phyloP scores from a whole-genome alignment of 2,113 vertebrate genomes.

The Megaptera novaeangliae region DNA sequence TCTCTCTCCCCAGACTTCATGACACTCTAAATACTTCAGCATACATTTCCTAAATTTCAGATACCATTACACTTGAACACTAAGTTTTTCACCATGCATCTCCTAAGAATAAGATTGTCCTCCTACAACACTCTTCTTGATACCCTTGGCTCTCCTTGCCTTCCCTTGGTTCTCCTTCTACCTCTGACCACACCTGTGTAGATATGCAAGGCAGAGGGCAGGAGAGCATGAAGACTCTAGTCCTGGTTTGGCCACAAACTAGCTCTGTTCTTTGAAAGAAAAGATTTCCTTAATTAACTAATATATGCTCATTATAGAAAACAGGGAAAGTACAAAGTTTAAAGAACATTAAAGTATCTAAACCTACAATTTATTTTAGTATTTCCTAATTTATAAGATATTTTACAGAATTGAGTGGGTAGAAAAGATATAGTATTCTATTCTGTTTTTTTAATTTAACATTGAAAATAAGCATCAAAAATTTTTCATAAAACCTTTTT shows the following conservation, averaged over 20 bases:
- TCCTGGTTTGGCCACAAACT: background rate
- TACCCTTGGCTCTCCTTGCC: background rate
- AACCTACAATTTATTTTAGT: background rate
- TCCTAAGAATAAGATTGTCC: background rate
- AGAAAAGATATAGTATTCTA: background rate
- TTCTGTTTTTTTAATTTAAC: background rate
- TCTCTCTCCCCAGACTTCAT: background rate
- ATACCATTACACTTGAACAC: background rate
- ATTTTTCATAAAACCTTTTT: background rate
- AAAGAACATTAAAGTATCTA: background rate
- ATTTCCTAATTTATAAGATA: background rate
- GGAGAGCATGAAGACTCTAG: background rate
- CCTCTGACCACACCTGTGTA: background rate
- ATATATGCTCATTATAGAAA: background rate
- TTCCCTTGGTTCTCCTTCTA: background rate
- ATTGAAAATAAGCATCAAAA: constrained; percentile 12
- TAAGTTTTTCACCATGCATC: background rate
- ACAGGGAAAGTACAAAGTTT: background rate
- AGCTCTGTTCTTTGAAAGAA: background rate
- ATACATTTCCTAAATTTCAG: background rate
- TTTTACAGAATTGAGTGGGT: background rate
- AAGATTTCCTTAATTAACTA: constrained; percentile 25
- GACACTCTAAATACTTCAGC: background rate
- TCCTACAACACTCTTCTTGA: background rate
- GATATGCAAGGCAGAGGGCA: background rate